phyloP scores from a whole-genome alignment of 2,113 vertebrate genomes.

The Poecile atricapillus region DNA sequence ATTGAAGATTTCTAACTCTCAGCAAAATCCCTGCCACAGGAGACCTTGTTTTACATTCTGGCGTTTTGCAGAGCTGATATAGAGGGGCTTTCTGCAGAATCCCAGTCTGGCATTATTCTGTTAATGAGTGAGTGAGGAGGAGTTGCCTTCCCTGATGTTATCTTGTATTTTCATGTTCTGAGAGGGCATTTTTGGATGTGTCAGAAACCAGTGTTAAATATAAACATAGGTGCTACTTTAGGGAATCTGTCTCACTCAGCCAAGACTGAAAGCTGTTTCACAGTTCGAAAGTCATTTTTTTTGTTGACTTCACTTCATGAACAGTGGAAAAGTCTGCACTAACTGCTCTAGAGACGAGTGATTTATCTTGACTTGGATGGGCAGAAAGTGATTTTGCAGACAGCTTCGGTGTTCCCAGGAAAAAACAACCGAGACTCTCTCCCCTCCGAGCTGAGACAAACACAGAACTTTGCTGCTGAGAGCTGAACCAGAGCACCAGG shows the following conservation, averaged over 20 bases:
- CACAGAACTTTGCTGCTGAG: background rate
- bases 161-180: background rate
- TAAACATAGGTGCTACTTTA: background rate
- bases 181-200: background rate
- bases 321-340: background rate
- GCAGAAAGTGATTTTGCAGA: background rate
- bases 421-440: rapidly evolving
- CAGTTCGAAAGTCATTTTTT: background rate
- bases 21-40: background rate
- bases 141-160: background rate
- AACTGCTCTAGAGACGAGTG: background rate
- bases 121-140: background rate
- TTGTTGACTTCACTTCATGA: background rate
- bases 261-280: background rate
- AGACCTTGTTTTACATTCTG: conserved; percentile 4
- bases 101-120: background rate
- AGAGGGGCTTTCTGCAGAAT: background rate
- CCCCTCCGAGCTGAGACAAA: background rate
- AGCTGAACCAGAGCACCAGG: background rate
- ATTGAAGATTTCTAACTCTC: conserved; percentile 4
- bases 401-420: background rate
- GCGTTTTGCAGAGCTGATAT: background rate
- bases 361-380: background rate
- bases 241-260: background rate
- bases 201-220: background rate